Evolutionary conservation across 1,140 invertebrate species (phyloP).

Genomic region (Lucilia sericata): DNA sequence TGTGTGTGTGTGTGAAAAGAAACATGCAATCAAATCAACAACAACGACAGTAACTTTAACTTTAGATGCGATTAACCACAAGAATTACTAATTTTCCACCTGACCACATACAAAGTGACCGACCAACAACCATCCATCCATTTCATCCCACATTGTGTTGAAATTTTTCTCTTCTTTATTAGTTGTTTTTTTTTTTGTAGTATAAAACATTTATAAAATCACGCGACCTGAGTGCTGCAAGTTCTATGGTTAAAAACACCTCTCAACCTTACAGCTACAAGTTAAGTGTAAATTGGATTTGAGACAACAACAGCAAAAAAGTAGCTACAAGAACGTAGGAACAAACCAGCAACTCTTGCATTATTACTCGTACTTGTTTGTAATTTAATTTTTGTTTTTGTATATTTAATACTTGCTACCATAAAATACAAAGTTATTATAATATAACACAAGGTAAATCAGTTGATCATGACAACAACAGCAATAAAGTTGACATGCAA

Average conservation of each 20-base stretch:
- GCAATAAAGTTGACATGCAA: background rate
- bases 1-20: background rate
- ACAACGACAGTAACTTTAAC: background rate
- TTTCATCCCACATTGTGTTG: background rate
- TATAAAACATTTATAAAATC: background rate
- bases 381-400: background rate
- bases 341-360: no score
- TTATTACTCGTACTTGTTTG: background rate
- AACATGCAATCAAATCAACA: constrained; percentile 23
- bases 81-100: constrained; percentile 15
- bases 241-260: background rate
- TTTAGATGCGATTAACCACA: constrained; percentile 12
- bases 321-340: no score
- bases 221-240: constrained; percentile 13
- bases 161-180: background rate
- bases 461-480: background rate
- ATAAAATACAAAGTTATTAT: background rate
- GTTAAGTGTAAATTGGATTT: background rate
- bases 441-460: background rate
- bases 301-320: background rate
- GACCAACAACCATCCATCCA: no score
- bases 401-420: background rate
- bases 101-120: constrained; percentile 1
- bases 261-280: background rate
- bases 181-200: background rate